These are phyloP conservation scores for Lepus timidus DNA, from an alignment of 2,113 vertebrate species.

Conservation along the genomic window DNA sequence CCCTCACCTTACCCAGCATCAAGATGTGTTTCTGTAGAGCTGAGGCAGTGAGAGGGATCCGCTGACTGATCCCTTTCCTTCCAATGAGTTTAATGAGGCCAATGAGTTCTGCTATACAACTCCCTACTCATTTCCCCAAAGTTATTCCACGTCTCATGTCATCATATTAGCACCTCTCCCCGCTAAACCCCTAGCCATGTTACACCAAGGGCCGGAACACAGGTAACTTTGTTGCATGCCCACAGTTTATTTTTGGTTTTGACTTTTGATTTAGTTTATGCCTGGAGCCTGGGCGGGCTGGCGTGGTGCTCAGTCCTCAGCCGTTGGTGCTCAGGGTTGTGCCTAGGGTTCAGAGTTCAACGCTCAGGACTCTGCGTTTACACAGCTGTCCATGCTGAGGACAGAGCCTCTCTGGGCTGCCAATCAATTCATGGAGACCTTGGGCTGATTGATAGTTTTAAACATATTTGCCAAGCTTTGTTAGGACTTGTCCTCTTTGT, in stretches of 20 bases:
- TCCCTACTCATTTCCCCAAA: too few species aligned
- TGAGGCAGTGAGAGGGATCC: not conserved
- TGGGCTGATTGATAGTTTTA: not conserved
- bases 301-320: not conserved
- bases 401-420: not conserved
- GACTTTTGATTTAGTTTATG: too few species aligned
- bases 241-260: too few species aligned
- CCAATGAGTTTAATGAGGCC: not conserved
- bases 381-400: not conserved
- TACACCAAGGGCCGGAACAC: too few species aligned
- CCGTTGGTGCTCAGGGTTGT: not conserved
- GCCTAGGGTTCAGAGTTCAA: not conserved
- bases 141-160: too few species aligned
- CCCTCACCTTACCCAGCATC: not conserved
- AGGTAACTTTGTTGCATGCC: too few species aligned
- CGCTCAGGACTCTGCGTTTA: not conserved
- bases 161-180: too few species aligned
- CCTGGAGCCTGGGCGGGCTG: not conserved
- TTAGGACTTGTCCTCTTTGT: not conserved
- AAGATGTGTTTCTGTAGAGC: not conserved
- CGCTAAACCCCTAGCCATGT: too few species aligned
- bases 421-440: not conserved
- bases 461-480: slow-evolving; percentile 11
- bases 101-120: too few species aligned
- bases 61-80: not conserved